phyloP scores from a whole-genome alignment of 2,113 vertebrate genomes.

The Carollia perspicillata region DNA sequence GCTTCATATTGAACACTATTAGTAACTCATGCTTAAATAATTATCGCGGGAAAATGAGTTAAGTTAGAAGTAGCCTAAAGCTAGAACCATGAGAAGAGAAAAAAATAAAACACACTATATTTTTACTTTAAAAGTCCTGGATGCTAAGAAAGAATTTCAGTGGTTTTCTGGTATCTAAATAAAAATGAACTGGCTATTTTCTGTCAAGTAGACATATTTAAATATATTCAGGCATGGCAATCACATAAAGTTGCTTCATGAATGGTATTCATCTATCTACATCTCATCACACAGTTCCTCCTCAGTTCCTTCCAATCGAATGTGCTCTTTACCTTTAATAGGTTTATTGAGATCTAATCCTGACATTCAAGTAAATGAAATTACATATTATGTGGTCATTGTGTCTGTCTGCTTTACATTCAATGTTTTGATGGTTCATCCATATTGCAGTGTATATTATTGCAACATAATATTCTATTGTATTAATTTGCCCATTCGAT shows the following conservation, averaged over 20 bases:
- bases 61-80: not conserved
- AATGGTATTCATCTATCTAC: not conserved
- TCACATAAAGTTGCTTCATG: not conserved
- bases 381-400: not conserved
- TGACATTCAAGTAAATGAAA: not conserved
- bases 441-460: not conserved
- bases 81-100: not conserved
- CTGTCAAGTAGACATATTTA: not conserved
- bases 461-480: not conserved
- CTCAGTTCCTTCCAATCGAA: not conserved
- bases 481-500: not conserved
- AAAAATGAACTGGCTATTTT: not conserved
- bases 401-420: not conserved
- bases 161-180: not conserved
- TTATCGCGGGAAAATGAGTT: not conserved
- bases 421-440: not conserved
- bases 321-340: not conserved
- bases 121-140: not conserved
- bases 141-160: not conserved
- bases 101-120: not conserved
- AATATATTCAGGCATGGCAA: not conserved
- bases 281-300: not conserved
- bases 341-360: not conserved
- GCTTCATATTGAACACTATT: not conserved
- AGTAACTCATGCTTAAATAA: not conserved